Evolutionary conservation across 2,888 invertebrate genomes (phyloP), one percentile per base, ranked within the genome.

Genomic region (Hedychridium roseum): DNA sequence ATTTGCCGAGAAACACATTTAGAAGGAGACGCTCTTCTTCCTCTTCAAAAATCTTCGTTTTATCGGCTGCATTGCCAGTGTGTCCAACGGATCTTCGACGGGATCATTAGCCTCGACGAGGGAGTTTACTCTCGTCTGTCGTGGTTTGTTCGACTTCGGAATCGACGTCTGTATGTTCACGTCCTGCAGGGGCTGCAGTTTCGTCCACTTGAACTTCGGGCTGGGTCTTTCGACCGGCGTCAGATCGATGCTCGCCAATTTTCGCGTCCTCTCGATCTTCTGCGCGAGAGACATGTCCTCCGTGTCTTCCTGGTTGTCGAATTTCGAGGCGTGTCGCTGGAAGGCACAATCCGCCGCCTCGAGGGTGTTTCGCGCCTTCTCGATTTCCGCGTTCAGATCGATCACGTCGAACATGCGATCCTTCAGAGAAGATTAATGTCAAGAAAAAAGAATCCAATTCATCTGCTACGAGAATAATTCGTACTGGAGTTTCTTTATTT

Each of bases 371-470:
- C 66, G 73, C 1, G 78, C 78, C 34, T 70, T 72, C 35, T 73
- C 69, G 9, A 79, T 79, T 39, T 79, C 78, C 0, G 75, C 74
- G 20, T 68, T 70, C 28, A 79, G 58, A 45, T 79, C 75, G n/a
- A 75, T 71, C 67, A 75, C 73, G 39, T 79, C 78, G 50, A 78
- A 79, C 41, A 79, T 65, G 41, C 74, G 74, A 43, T 79, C 78
- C 76, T 76, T 53, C 1, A 59, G 48, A 2, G 1, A 5, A 12
- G 4, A 7, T 9, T 5, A 5, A 9, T 23, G 23, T 23, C 5
- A 23, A 5, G 23, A 23, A 31, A 31, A n/a, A n/a, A n/a, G n/a
- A n/a, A n/a, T n/a, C n/a, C n/a, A n/a, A n/a, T n/a, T n/a, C n/a
- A n/a, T n/a, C n/a, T n/a, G n/a, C n/a, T n/a, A n/a, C n/a, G n/a